A percentile compares a stretch with the other conserved stretches of the same genome.
These are phyloP conservation scores for Neostethus bicornis DNA, from an alignment of 2,797 vertebrate genomes.

Conservation along the genomic window DNA sequence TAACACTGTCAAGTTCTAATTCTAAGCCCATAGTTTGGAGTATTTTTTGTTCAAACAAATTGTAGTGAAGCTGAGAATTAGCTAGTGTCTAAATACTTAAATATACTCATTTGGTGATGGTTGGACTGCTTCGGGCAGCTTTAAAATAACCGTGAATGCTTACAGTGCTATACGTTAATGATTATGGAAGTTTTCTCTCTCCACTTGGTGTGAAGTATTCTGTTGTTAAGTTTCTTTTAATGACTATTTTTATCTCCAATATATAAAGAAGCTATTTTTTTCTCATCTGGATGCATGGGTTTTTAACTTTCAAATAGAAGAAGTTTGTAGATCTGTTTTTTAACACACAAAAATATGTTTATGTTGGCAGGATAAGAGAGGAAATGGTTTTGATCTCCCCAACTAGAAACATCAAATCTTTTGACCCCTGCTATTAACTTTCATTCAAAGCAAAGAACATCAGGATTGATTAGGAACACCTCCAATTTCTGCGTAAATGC, in stretches of 20 bases:
- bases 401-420: conserved; percentile 45
- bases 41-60: neutral
- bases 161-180: conserved; percentile 61
- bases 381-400: conserved; percentile 30
- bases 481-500: conserved; percentile 52
- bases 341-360: conserved; percentile 36
- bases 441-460: conserved; percentile 62
- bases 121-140: conserved; percentile 31
- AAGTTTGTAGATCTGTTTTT: conserved; percentile 28
- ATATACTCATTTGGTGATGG: conserved; percentile 48
- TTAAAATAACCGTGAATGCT: conserved; percentile 53
- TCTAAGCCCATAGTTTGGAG: neutral
- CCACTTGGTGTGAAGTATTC: conserved; percentile 67
- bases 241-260: conserved; percentile 60
- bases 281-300: conserved; percentile 51
- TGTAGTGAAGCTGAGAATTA: neutral
- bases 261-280: conserved; percentile 59
- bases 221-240: conserved; percentile 64
- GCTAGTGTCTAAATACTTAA: conserved; percentile 21
- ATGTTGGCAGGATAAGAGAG: conserved; percentile 28
- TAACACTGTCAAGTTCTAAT: neutral
- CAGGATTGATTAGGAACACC: conserved; percentile 55
- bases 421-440: conserved; percentile 65
- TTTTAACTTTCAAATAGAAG: conserved; percentile 47
- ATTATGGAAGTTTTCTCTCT: conserved; percentile 63